phyloP scores from a whole-genome alignment of 2,113 vertebrate genomes.

The Seriola dumerili region DNA sequence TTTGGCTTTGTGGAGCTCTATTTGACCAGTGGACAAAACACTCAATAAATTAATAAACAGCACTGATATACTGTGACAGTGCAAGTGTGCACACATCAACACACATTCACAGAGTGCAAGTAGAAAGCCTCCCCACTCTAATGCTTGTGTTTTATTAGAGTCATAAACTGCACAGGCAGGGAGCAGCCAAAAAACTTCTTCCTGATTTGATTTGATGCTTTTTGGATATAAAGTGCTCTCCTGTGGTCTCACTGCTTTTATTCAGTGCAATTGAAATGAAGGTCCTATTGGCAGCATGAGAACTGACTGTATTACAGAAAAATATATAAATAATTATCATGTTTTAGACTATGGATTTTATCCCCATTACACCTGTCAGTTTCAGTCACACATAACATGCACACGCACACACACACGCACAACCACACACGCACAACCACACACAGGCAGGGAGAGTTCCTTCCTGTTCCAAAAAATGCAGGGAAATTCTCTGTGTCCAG shows the following conservation, averaged over 20 bases:
- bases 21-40: conserved; percentile 56
- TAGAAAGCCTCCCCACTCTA: conserved; percentile 34
- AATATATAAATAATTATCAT: conserved; percentile 36
- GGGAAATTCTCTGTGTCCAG: neutral
- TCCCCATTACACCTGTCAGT: conserved; percentile 2
- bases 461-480: conserved; percentile 2
- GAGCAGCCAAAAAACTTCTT: conserved; percentile 55
- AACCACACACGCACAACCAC: neutral
- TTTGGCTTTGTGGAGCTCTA: conserved; percentile 21
- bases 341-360: conserved; percentile 26
- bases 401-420: neutral
- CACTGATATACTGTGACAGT: conserved; percentile 34
- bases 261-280: conserved; percentile 41
- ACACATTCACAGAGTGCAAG: conserved; percentile 21
- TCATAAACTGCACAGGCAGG: conserved; percentile 46
- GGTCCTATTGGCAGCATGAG: conserved; percentile 19
- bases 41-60: conserved; percentile 62
- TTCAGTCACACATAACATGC: neutral
- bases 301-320: conserved; percentile 30
- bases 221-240: conserved; percentile 61
- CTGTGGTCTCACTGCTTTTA: conserved; percentile 48
- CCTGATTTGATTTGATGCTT: conserved; percentile 62
- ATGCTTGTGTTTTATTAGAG: conserved; percentile 58
- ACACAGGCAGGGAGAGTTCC: neutral
- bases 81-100: conserved; percentile 23